A percentile compares a stretch with the other conserved stretches of the same genome.
Evolutionary conservation across 1,140 invertebrate species (phyloP).

Genomic region (Brachionus rotundiformis): DNA sequence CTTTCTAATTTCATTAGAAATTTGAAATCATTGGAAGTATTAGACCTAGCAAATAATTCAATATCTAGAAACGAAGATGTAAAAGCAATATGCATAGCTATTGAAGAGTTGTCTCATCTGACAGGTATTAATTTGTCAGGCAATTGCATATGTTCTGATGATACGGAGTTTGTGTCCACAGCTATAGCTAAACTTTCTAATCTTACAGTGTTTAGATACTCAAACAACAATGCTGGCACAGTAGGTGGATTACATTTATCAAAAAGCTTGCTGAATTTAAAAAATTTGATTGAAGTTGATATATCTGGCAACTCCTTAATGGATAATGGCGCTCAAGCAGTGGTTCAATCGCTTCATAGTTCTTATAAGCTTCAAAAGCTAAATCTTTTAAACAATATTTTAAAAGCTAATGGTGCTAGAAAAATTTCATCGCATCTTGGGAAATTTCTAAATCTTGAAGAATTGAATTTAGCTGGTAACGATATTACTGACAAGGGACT

Average conservation of each 20-base stretch:
- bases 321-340: neutral
- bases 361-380: neutral
- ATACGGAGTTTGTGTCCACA: neutral
- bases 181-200: neutral
- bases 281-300: constrained; percentile 11
- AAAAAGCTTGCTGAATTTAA: neutral
- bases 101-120: neutral
- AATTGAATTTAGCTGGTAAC: neutral
- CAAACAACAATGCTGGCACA: neutral
- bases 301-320: neutral
- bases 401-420: neutral
- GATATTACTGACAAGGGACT: neutral
- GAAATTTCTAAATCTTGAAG: neutral
- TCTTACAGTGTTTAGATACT: neutral
- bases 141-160: neutral
- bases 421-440: neutral
- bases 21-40: neutral
- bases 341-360: neutral
- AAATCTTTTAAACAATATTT: neutral
- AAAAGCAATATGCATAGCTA: neutral
- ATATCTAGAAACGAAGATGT: too few relatives aligned
- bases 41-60: neutral
- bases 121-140: neutral
- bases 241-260: neutral
- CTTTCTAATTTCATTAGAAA: neutral